These are phyloP conservation scores for Silurus asotus DNA, from an alignment of 2,113 vertebrate species.

Conservation along the genomic window DNA sequence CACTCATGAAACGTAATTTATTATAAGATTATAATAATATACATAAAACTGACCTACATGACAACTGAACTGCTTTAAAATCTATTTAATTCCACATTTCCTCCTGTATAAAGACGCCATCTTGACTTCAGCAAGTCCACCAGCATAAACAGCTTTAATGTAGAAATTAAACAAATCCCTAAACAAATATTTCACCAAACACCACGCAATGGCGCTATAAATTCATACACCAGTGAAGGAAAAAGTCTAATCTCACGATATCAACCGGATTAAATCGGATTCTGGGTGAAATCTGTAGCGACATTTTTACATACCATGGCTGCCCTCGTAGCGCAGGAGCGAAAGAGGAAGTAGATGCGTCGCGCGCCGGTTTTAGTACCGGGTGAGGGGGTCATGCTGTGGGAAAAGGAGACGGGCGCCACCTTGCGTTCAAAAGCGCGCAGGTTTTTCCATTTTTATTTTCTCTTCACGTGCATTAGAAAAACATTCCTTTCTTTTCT, in stretches of 20 bases:
- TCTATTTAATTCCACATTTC: not conserved
- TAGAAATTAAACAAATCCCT: not conserved
- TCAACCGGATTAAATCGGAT: conserved; percentile 40
- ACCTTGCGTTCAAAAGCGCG: conserved; percentile 13
- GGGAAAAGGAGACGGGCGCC: conserved; percentile 1
- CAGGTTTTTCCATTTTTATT: not conserved
- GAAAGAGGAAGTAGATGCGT: conserved; percentile 38
- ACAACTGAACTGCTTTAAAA: too few relatives aligned
- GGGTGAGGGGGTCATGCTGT: not conserved
- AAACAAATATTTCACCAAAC: not conserved
- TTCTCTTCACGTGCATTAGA: too few relatives aligned
- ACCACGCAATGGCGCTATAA: accelerated
- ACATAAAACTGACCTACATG: too few relatives aligned
- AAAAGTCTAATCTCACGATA: not conserved
- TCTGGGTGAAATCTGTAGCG: not conserved
- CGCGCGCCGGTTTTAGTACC: conserved; percentile 30
- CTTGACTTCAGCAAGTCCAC: not conserved
- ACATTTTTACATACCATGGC: conserved; percentile 44
- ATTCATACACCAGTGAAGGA: not conserved
- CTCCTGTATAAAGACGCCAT: not conserved
- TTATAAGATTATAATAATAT: too few relatives aligned
- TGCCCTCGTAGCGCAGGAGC: conserved; percentile 43
- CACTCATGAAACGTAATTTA: too few relatives aligned
- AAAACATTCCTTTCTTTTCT: too few relatives aligned
- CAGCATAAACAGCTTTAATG: not conserved